A percentile compares a stretch with the other conserved stretches of the same genome.
Evolutionary conservation across 2,888 invertebrate genomes (phyloP).

Genomic region (Fragum sueziense): DNA sequence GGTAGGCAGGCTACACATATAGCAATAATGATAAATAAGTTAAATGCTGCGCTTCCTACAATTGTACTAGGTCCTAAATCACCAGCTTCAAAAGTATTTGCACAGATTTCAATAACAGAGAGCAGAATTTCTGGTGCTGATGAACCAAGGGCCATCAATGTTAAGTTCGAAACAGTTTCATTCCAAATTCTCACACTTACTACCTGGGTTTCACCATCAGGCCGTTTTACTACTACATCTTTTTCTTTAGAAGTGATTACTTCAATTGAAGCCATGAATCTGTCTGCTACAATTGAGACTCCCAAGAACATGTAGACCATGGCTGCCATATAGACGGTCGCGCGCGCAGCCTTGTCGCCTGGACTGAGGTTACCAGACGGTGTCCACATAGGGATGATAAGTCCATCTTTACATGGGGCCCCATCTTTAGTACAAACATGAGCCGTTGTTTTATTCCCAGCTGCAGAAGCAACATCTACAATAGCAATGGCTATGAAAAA

Average conservation of each 20-base stretch:
- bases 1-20: slow-evolving; percentile 96
- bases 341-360: slow-evolving; percentile 92
- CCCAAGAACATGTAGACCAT: slow-evolving; percentile 98
- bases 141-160: slow-evolving; percentile 98
- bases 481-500: slow-evolving; percentile 37
- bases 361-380: slow-evolving; percentile 86
- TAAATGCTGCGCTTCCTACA: slow-evolving; percentile 99
- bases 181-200: slow-evolving; percentile 98
- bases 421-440: slow-evolving; percentile 59
- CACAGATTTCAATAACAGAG: slow-evolving; percentile 98
- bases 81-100: slow-evolving; percentile 92
- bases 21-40: slow-evolving; percentile 98
- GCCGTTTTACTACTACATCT: slow-evolving; percentile 94
- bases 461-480: slow-evolving; percentile 24
- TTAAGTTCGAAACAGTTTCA: slow-evolving; percentile 99
- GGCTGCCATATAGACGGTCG: slow-evolving; percentile 93
- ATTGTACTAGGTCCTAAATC: slow-evolving; percentile 99
- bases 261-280: slow-evolving; percentile 99
- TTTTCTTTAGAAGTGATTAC: slow-evolving; percentile 99
- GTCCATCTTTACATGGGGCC: slow-evolving; percentile 89
- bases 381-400: slow-evolving; percentile 94
- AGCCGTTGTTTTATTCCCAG: slow-evolving; percentile 3
- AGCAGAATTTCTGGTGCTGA: slow-evolving; percentile 99
- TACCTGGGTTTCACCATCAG: slow-evolving; percentile 93
- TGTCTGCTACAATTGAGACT: slow-evolving; percentile 98